Evolutionary conservation across 2,888 invertebrate species (phyloP), one percentile per base, ranked within the genome.

Genomic region (Dexiosoma caninum): DNA sequence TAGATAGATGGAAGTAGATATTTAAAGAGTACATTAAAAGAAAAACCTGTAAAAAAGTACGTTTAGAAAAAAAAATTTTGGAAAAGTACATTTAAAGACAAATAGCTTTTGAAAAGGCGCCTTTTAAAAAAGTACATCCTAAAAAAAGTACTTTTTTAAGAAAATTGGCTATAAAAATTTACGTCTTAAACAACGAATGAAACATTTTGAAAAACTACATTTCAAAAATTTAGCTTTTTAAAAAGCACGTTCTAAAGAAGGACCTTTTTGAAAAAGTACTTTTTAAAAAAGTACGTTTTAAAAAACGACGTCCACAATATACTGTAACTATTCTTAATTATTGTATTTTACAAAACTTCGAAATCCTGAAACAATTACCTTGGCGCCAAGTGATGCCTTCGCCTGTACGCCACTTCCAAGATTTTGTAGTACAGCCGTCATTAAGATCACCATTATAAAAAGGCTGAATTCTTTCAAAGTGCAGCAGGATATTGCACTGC

Each of bases 291-390:
- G n/a, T 14, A 42, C 4, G 7, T 42, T 44, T 19, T 7, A 44
- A n/a, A 12, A 8, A n/a, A 16, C 16, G 14, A 42, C 42, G 16
- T 42, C 2, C 12, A 16, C 12, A 16, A 42, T 10, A 42, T 14
- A 42, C 6, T 27, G 3, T 27, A 27, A 7, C 10, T 6, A 35
- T 2, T 35, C 6, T 40, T 5, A n/a, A 2, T n/a, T 40, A 27
- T n/a, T 5, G n/a, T 5, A n/a, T n/a, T n/a, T 40, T 40, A 40
- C 2, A n/a, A n/a, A n/a, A 40, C 6, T 40, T n/a, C 2, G 37
- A 40, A 2, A 23, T 49, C 12, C 4, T 16, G 2, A 2, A 12
- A 9, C 8, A 55, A 14, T 64, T 76, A 76, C 76, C 76, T 76
- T 60, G 1, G 10, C 10, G 14, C 7, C 19, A 1, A n/a, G 44